Evolutionary conservation across 2,797 vertebrate species (phyloP).

Genomic region (Chloroceryle amazona): DNA sequence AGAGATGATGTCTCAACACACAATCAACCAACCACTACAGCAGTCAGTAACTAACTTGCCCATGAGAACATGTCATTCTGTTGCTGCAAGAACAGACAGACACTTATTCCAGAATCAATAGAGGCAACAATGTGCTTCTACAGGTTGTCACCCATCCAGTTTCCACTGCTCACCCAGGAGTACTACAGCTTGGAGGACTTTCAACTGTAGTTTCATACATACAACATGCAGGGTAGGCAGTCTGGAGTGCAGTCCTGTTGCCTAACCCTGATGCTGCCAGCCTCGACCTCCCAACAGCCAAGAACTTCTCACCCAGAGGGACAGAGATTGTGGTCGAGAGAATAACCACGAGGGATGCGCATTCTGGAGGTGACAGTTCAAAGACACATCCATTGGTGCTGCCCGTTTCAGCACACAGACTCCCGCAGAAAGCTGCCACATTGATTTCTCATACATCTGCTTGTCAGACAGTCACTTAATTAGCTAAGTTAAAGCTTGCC

Average conservation of each 20-base stretch:
- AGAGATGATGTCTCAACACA: not conserved
- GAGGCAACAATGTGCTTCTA: not conserved
- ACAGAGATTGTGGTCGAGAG: not conserved
- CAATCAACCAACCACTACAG: not conserved
- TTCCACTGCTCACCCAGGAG: not conserved
- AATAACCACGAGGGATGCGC: not conserved
- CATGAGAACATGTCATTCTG: not conserved
- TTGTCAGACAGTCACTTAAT: not conserved
- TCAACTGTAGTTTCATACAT: not conserved
- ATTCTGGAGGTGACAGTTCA: conserved; percentile 60
- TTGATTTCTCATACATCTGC: not conserved
- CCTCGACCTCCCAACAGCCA: not conserved
- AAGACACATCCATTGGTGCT: not conserved
- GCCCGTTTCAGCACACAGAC: not conserved
- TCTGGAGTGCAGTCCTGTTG: not conserved
- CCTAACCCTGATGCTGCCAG: not conserved
- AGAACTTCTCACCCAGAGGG: not conserved
- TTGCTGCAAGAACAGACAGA: not conserved
- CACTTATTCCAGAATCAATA: not conserved
- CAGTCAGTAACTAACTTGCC: not conserved
- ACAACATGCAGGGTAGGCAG: conserved; percentile 1
- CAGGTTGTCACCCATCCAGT: conserved; percentile 15
- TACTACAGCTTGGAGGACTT: not conserved
- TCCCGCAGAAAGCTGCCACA: not conserved
- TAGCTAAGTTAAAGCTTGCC: not conserved